These are phyloP conservation scores for Calameuta idolon DNA, from an alignment of 2,888 invertebrate species.

Conservation along the genomic window DNA sequence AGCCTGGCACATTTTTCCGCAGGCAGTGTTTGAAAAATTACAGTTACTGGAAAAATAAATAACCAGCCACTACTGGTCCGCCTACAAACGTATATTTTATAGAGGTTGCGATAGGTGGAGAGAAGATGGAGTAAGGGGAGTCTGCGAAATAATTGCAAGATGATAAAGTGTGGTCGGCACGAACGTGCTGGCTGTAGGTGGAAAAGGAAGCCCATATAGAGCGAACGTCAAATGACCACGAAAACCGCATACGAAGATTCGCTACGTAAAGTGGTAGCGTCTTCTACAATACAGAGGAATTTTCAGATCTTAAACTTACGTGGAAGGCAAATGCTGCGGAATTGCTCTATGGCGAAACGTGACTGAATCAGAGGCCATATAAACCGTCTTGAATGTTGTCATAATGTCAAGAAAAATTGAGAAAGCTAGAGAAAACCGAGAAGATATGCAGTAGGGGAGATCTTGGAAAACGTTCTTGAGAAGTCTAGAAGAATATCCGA, in stretches of 20 bases:
- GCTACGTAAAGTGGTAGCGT: not conserved
- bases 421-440: not conserved
- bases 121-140: slow-evolving; percentile 26
- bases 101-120: slow-evolving; percentile 31
- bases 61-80: slow-evolving; percentile 47
- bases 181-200: slow-evolving; percentile 35
- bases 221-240: slow-evolving; percentile 37
- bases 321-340: not conserved
- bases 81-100: slow-evolving; percentile 54
- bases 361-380: slow-evolving; percentile 5
- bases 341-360: slow-evolving; percentile 2
- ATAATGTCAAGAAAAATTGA: not conserved
- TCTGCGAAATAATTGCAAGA: slow-evolving; percentile 51
- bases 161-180: slow-evolving; percentile 50
- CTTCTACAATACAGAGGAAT: not conserved
- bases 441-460: not conserved
- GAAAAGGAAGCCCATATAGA: slow-evolving; percentile 16
- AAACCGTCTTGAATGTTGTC: slow-evolving; percentile 1
- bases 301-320: not conserved
- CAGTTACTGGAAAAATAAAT: slow-evolving; percentile 61
- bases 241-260: slow-evolving; percentile 32
- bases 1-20: slow-evolving; percentile 61
- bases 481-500: not conserved
- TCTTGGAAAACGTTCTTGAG: not conserved
- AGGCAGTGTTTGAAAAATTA: slow-evolving; percentile 59